A percentile compares a stretch with the other conserved stretches of the same genome.
phyloP scores from a whole-genome alignment of 1,140 invertebrate species.

The Zaprionus davidi region DNA sequence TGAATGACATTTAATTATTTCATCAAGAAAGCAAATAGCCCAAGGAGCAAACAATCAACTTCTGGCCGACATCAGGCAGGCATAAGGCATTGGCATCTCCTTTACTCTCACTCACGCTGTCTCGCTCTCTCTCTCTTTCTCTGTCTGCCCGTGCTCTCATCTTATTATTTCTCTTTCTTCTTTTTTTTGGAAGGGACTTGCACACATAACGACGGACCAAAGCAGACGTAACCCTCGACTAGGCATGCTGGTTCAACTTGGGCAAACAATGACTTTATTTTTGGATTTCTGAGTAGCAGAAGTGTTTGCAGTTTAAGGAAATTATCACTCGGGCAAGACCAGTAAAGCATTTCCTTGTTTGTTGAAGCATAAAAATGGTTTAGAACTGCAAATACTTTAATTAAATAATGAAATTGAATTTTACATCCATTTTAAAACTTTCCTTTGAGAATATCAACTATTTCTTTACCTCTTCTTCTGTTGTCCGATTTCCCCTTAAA shows the following conservation, averaged over 20 bases:
- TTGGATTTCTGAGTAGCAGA: slow-evolving; percentile 6
- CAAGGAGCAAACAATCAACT: slow-evolving; percentile 79
- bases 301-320: slow-evolving; percentile 18
- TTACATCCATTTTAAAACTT: neutral
- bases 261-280: slow-evolving; percentile 35
- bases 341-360: neutral
- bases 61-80: slow-evolving; percentile 59
- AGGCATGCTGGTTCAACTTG: slow-evolving; percentile 39
- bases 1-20: slow-evolving; percentile 83
- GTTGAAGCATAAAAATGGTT: neutral
- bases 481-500: neutral
- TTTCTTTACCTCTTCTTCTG: neutral
- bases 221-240: slow-evolving; percentile 24
- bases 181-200: slow-evolving; percentile 10
- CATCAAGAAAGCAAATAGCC: slow-evolving; percentile 82
- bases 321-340: slow-evolving; percentile 18
- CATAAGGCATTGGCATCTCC: slow-evolving; percentile 58
- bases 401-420: neutral
- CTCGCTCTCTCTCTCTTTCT: neutral
- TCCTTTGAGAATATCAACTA: neutral
- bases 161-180: slow-evolving; percentile 11
- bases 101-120: neutral
- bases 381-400: neutral
- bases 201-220: slow-evolving; percentile 14
- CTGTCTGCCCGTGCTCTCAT: slow-evolving; percentile 4